Evolutionary conservation across 1,140 invertebrate species (phyloP), one percentile per base, ranked within the genome.

Genomic region (Megalopta genalis): DNA sequence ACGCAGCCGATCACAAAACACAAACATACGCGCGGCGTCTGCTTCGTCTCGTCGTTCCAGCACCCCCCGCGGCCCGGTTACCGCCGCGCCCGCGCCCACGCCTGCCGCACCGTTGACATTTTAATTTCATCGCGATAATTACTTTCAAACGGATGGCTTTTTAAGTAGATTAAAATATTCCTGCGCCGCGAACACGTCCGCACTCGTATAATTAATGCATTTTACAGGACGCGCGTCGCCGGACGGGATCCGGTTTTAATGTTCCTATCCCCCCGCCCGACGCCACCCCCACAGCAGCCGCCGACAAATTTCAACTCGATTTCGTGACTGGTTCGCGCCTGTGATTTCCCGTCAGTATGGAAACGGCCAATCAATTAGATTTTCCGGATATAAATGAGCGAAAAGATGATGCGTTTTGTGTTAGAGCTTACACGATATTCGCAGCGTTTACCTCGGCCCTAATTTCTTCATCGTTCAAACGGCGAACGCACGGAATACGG

Each of bases 111-210:
- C 64, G 77, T 84, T 79, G 87, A 91, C 90, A 88, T 92, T 93
- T 92, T 92, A 91, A 93, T 92, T 92, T 92, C 90, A 91, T 90
- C 90, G 87, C 83, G 90, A 90, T 92, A 91, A 93, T 93, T 91
- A 92, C 90, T 89, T 89, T 85, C 81, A 89, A 92, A 92, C 90
- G 90, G 84, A 93, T 92, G 90, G 90, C 90, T 91, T 93, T 93
- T 92, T 92, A 91, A 93, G 90, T 91, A 89, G 91, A 92, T 93
- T 92, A 91, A 93, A 93, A 92, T 91, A 92, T 91, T 90, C 88
- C 87, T 83, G 83, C 81, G 80, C 81, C 84, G 81, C 86, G 84
- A 73, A 77, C 81, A 86, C 82, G 79, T 86, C 87, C 84, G 81
- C 88, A 90, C 87, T 84, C 87, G 84, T 88, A 91, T 93, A 92